Evolutionary conservation across 1,140 invertebrate species (phyloP), one percentile per base, ranked within the genome.

Genomic region (Zaprionus kolodkinae): DNA sequence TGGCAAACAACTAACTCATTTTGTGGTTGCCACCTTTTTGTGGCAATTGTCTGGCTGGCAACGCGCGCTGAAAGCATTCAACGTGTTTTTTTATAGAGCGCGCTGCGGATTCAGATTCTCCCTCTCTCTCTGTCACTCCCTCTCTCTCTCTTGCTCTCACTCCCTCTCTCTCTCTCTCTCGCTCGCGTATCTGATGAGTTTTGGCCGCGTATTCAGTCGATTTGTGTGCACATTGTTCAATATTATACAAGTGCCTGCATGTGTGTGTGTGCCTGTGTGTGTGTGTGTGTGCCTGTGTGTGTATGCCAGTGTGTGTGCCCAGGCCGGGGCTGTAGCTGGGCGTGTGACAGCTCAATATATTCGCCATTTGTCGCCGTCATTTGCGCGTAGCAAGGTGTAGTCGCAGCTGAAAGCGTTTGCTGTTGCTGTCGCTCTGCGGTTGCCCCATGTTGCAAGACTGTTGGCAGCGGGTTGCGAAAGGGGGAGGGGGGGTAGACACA

Each of bases 291-390:
- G 69, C 50, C 65, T 21, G 3, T 33, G 40, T 6, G 38, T n/a
- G n/a, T n/a, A n/a, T n/a, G n/a, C n/a, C n/a, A n/a, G n/a, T n/a
- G n/a, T n/a, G n/a, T n/a, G 13, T 4, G 33, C 33, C 33, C 33
- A 43, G 38, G 38, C 38, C 38, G 38, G 38, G 36, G 12, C 36
- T 38, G 9, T 27, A 55, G 63, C 65, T 87, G 84, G 71, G 65
- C 77, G 74, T 84, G 77, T 91, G 89, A 81, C 89, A 87, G 82
- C 89, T 91, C 76, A 87, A 91, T 91, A 91, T 91, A 91, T 91
- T 81, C 84, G 86, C 85, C 86, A 89, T 89, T 89, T 89, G 85
- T 89, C 85, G 85, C 86, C 88, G 78, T 81, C 65, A 45, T 71
- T 33, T 54, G 43, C 35, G 50, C 70, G 35, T 7, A 40, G 70